Evolutionary conservation across 2,888 invertebrate species (phyloP).

Genomic region (Antheraea yamamai): DNA sequence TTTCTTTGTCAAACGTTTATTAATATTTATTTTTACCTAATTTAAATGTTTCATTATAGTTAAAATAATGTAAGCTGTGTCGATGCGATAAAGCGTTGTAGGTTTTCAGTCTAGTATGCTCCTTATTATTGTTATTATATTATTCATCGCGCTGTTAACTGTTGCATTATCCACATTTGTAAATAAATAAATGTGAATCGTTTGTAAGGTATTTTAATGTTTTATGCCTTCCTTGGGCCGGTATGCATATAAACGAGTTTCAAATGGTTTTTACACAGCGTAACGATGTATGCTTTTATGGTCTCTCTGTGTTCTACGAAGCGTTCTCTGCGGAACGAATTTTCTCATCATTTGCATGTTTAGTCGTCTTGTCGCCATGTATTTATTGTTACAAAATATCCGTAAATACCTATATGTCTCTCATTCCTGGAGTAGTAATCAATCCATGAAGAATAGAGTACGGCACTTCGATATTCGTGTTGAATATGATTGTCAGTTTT

Average conservation of each 20-base stretch:
- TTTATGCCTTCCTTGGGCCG: not conserved
- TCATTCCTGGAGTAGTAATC: not conserved
- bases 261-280: not conserved
- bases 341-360: not conserved
- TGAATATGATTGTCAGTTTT: not conserved
- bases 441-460: conserved; percentile 28
- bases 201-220: not conserved
- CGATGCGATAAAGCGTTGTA: no score
- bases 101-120: no score
- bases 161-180: no score
- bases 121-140: no score
- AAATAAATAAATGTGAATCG: not conserved
- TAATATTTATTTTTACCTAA: no score
- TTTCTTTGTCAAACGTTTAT: no score
- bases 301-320: not conserved
- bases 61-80: no score
- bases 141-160: no score
- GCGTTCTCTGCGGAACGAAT: not conserved
- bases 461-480: not conserved
- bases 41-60: no score
- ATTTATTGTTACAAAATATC: not conserved
- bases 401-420: not conserved
- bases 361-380: not conserved
- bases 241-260: not conserved
- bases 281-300: not conserved